Evolutionary conservation across 2,888 invertebrate species (phyloP), one percentile per base, ranked within the genome.

Genomic region (Plagodis dolabraria): DNA sequence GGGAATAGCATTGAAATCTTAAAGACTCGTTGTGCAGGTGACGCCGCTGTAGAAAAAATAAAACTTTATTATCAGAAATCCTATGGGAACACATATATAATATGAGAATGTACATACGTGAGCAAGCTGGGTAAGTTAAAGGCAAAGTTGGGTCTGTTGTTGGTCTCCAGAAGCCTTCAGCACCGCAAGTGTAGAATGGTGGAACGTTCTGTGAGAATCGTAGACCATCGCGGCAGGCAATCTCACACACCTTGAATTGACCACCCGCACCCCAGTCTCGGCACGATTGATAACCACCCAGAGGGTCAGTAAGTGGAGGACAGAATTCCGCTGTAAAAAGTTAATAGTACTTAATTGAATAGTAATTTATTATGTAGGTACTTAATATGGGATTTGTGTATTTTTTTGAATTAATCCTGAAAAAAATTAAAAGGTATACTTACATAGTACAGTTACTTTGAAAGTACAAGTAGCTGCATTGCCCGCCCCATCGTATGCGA

Each of bases 151-250:
- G 97, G 77, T 97, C 95, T 42, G 91, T 93, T 0, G 97, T 97
- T 52, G 99, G 99, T 71, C 98, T 94, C 99, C 99, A 99, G 88
- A 98, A 97, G 44, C 99, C 99, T 95, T 99, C 99, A 54, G 97
- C 97, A n/a, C 98, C 99, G 80, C 99, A 99, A 0, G 98, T 98
- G 85, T 98, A 99, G 94, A 99, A 99, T 70, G 97, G 96, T 0
- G 99, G 98, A n/a, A 98, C 97, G 57, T 96, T 95, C 80, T 98
- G 97, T 0, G 98, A 98, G 93, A 99, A 99, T 69, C 96, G 94
- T 6, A 98, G 91, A n/a, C 97, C 97, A 58, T 95, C 88, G 70
- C 97, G 96, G 76, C 98, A 98, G 49, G 95, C 94, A 62, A 98
- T 98, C 86, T 98, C 98, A 83, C 99, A 99, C 0, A 98, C 97